Percentiles rank a stretch among this genome's conserved stretches.
phyloP scores from a whole-genome alignment of 2,797 vertebrate genomes.

The Syngnathus rostellatus region DNA sequence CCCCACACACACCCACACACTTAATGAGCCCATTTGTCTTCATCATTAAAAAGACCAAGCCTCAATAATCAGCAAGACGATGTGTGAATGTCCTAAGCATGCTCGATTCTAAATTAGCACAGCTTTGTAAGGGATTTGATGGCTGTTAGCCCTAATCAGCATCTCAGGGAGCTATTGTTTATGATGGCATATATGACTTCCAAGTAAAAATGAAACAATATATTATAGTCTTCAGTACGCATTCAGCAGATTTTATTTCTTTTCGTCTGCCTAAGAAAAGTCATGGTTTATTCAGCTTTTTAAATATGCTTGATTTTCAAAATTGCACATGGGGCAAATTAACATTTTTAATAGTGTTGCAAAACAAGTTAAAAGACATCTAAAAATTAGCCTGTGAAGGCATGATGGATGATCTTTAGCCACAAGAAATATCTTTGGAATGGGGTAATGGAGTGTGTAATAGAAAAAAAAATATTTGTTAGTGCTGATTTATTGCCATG shows the following conservation, averaged over 20 bases:
- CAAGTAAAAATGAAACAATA: neutral
- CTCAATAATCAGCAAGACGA: constrained; percentile 33
- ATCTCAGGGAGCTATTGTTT: neutral
- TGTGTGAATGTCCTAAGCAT: constrained; percentile 21
- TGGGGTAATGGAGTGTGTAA: constrained; percentile 63
- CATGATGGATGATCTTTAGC: constrained; percentile 51
- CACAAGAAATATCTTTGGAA: constrained; percentile 39
- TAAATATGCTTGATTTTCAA: neutral
- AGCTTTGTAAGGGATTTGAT: constrained; percentile 6
- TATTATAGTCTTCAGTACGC: neutral
- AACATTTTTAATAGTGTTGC: constrained; percentile 3
- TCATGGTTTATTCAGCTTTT: neutral
- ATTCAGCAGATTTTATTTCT: neutral
- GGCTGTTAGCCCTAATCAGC: constrained; percentile 6
- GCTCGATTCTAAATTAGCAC: constrained; percentile 21
- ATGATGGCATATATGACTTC: neutral
- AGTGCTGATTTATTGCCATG: constrained; percentile 42
- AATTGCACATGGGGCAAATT: neutral
- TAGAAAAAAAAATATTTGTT: constrained; percentile 35
- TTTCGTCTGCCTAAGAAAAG: neutral
- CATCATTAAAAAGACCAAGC: constrained; percentile 51
- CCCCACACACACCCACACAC: constrained; percentile 10
- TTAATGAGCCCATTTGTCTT: constrained; percentile 60
- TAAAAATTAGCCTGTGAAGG: constrained; percentile 44
- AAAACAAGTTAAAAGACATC: constrained; percentile 13